Conservation (phyloP, 2,113 vertebrate species). For the Heterocephalus glaber region DNA sequence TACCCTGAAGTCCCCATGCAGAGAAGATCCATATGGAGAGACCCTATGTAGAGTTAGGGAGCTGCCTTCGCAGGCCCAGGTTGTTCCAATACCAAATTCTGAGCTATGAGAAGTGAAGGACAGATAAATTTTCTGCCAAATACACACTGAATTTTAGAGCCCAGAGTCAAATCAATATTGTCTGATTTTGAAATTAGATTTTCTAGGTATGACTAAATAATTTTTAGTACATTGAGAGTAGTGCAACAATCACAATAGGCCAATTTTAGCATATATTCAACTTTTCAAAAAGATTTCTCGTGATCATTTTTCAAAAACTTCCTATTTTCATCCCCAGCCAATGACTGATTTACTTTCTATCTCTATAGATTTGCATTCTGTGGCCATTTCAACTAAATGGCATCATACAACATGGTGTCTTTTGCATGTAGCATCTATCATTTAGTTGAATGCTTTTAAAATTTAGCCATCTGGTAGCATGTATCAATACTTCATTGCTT, state of each 20-base stretch:
- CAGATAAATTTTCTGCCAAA: not conserved
- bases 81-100: not conserved
- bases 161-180: not conserved
- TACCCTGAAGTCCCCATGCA: not conserved
- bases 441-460: not conserved
- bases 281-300: not conserved
- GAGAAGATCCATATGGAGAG: not conserved
- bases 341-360: not conserved
- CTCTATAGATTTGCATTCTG: not conserved
- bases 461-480: not conserved
- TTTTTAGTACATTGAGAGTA: not conserved
- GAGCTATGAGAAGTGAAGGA: not conserved
- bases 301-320: not conserved
- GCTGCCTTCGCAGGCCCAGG: accelerated
- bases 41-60: not conserved
- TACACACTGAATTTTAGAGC: not conserved
- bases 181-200: not conserved
- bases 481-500: not conserved
- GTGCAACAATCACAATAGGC: not conserved
- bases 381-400: not conserved
- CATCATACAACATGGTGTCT: not conserved
- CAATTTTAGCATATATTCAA: not conserved
- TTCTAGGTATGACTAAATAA: not conserved
- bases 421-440: not conserved
- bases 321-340: not conserved